These are phyloP conservation scores for Onychostruthus taczanowskii DNA, from an alignment of 2,113 vertebrate species.

Conservation along the genomic window DNA sequence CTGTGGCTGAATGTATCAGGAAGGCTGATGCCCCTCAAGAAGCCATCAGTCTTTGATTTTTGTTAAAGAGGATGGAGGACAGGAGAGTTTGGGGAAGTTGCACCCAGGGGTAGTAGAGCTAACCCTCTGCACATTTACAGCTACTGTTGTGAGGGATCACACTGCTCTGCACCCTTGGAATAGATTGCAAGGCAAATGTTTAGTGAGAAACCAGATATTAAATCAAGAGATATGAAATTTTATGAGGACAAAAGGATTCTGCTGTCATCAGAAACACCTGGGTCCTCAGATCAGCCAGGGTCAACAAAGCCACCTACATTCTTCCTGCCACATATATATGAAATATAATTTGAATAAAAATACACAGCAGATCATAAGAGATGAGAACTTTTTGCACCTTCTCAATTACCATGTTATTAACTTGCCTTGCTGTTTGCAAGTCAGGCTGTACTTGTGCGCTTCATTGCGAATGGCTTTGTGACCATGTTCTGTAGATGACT, in stretches of 20 bases:
- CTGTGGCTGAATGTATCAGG: neutral
- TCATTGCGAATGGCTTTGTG: neutral
- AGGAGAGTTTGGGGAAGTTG: neutral
- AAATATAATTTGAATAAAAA: slow-evolving; percentile 24
- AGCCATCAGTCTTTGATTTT: neutral
- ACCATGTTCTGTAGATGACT: neutral
- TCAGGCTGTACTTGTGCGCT: neutral
- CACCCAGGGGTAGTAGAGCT: neutral
- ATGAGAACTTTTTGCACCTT: neutral
- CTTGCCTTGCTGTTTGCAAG: neutral
- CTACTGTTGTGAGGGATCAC: neutral
- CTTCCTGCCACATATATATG: neutral
- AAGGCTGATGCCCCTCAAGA: neutral
- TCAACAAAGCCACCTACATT: neutral
- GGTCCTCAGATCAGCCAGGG: neutral
- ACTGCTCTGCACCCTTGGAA: neutral
- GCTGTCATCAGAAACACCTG: slow-evolving; percentile 38
- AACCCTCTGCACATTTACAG: neutral
- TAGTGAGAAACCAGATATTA: neutral
- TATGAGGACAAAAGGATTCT: slow-evolving; percentile 23
- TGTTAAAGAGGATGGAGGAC: neutral
- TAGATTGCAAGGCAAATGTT: neutral
- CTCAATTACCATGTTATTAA: neutral
- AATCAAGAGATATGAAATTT: neutral
- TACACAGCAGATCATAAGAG: neutral